phyloP scores from a whole-genome alignment of 2,113 vertebrate species.

The Oreochromis niloticus region DNA sequence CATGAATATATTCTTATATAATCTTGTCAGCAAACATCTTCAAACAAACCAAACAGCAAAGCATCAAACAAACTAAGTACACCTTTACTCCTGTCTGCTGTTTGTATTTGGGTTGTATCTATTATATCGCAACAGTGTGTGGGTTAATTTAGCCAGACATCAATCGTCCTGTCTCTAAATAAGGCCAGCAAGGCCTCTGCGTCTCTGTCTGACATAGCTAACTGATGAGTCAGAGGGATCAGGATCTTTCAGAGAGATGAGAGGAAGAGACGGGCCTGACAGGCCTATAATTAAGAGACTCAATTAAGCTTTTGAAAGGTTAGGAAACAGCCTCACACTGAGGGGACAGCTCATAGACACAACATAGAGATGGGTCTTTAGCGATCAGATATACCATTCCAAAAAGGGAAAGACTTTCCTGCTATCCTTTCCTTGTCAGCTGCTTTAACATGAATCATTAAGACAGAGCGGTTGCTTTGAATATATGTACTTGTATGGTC shows the following conservation, averaged over 20 bases:
- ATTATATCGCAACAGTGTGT: not conserved
- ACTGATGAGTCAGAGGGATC: constrained; percentile 71
- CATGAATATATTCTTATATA: not conserved
- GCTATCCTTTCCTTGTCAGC: not conserved
- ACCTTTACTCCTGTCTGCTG: not conserved
- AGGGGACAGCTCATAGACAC: constrained; percentile 10
- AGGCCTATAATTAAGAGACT: constrained; percentile 77
- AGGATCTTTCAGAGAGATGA: constrained; percentile 69
- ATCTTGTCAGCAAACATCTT: not conserved
- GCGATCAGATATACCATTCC: constrained; percentile 9
- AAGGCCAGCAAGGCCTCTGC: constrained; percentile 48
- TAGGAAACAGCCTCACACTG: constrained; percentile 47
- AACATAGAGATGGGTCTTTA: not conserved
- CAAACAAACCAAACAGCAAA: not conserved
- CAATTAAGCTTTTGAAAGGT: constrained; percentile 73
- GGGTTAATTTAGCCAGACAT: constrained; percentile 42
- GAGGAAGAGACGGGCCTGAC: constrained; percentile 66
- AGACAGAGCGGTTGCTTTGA: not conserved
- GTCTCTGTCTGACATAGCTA: constrained; percentile 59
- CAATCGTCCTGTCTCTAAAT: constrained; percentile 52
- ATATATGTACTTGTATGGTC: constrained; percentile 55
- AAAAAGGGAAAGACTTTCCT: not conserved
- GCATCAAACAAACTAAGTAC: not conserved
- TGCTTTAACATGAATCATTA: constrained; percentile 16
- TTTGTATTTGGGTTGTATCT: constrained; percentile 2